Base-by-base conservation (phyloP, 2,797 vertebrate species). In the Oreochromis mossambicus region DNA sequence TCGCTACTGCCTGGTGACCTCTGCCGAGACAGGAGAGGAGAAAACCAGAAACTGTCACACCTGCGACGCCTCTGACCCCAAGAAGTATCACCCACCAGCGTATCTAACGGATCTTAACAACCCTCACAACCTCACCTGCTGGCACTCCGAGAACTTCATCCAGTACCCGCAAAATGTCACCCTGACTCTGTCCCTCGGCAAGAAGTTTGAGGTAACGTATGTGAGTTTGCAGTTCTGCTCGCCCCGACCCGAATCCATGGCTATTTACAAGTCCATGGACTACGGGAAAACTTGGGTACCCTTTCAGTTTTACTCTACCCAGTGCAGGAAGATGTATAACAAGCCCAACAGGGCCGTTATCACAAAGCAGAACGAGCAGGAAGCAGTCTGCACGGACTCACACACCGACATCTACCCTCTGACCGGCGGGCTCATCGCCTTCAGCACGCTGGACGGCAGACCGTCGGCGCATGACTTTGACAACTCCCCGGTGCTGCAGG, bases 171-270 rank as follows among this genome's bases (percentile, higher is more conserved):
- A 97, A 8, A 98, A 99, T 81, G 98, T 98, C 87, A 98, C 98
- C 41, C 96, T 99, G 82, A 97, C 96, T 1, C 95, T 99, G 84
- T 97, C 97, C 32, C 96, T 99, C 3, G 97, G 97, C 41, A 98
- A 98, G 95, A 98, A 98, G 94, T 98, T 98, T 88, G 98, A 99
- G 94, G 98, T 99, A 88, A 99, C 98, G n/a, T 99, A 98, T 50
- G 98, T 99, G 91, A 98, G 98, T 94, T 96, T 99, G 86, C 98
- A 99, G 96, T 99, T 99, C 96, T 99, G 98, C 94, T 98, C 98
- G 2, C 97, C 98, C 2, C 95, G 98, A 78, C 98, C 98, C 1
- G 98, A 99, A 85, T 98, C 98, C 86, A 98, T 99, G 97, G 97
- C 95, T 38, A 99, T 99, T 88, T 97, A 96, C 94, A 99, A 99